These are phyloP conservation scores for Taxidea taxus DNA, from an alignment of 2,113 vertebrate species.

Conservation along the genomic window DNA sequence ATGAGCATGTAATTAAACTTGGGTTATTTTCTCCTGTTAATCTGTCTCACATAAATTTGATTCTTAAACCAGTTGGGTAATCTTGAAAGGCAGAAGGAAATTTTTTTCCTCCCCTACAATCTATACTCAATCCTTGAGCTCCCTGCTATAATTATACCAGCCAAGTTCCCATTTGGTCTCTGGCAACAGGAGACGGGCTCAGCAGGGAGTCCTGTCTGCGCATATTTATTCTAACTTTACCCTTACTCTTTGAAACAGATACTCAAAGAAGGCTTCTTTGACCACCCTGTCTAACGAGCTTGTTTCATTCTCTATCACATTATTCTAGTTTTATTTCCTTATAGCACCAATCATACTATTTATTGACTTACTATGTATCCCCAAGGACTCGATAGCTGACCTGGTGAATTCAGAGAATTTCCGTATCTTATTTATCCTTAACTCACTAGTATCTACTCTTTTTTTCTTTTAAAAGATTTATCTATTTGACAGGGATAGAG, in stretches of 20 bases:
- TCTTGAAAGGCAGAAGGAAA: background rate
- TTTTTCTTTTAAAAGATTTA: too few relatives aligned
- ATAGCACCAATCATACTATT: background rate
- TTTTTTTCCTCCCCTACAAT: background rate
- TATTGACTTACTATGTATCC: background rate
- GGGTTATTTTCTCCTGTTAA: background rate
- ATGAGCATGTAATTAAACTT: background rate
- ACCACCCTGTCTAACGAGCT: background rate
- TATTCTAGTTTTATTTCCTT: slow-evolving; percentile 3
- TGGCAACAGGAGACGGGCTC: background rate
- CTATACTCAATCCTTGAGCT: background rate
- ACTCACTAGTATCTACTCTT: background rate
- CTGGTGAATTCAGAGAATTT: background rate
- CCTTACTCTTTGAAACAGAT: background rate
- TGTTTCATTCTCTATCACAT: background rate
- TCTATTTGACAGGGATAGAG: too few relatives aligned
- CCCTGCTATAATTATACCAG: background rate
- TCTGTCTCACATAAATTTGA: background rate
- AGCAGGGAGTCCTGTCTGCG: background rate
- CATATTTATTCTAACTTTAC: background rate
- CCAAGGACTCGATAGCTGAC: background rate
- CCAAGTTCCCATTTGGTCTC: background rate
- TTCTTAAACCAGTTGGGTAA: background rate
- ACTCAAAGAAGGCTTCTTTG: background rate
- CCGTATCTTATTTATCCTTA: background rate